Evolutionary conservation across 2,888 invertebrate species (phyloP), one percentile per base, ranked within the genome.

Genomic region (Lycaena phlaeas): DNA sequence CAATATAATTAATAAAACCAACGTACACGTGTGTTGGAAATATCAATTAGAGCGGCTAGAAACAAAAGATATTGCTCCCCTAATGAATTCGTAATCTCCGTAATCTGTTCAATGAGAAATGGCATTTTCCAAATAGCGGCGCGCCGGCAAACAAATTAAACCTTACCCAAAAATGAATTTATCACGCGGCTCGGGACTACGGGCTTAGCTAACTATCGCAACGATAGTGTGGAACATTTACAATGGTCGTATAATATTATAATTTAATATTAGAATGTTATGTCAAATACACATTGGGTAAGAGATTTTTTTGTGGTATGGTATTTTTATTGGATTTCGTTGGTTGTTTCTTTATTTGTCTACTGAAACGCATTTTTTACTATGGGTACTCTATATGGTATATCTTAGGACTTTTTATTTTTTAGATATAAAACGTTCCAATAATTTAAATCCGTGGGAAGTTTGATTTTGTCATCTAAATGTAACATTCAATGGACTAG

Each of bases 101-200:
- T 79, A 82, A 84, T 82, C 82, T 81, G 76, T 76, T 78, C 79
- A 76, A 78, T 82, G 81, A 82, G 78, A 72, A 76, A 82, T 76
- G 76, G 78, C 74, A 64, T 73, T 74, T 75, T 72, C 64, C 64
- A 63, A 75, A 74, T 69, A 69, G 64, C 54, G 49, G 61, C 59
- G 58, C 57, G 64, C 59, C 60, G 64, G 70, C 69, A 76, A 79
- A 79, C 79, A 77, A 81, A 82, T 82, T 82, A 78, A 79, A 76
- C 69, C 68, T 64, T 65, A 59, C 68, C 81, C 82, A 81, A 82
- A 82, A 82, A 84, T 81, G 73, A 81, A 82, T 84, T 84, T 82
- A 79, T 82, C 81, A 78, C 75, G 68, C 61, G 56, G 59, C 46
- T 50, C 50, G 44, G 49, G 48, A 50, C 50, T 49, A 49, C 50